Conservation (phyloP, 2,888 invertebrate genomes). For the Ommatoiulus sabulosus region DNA sequence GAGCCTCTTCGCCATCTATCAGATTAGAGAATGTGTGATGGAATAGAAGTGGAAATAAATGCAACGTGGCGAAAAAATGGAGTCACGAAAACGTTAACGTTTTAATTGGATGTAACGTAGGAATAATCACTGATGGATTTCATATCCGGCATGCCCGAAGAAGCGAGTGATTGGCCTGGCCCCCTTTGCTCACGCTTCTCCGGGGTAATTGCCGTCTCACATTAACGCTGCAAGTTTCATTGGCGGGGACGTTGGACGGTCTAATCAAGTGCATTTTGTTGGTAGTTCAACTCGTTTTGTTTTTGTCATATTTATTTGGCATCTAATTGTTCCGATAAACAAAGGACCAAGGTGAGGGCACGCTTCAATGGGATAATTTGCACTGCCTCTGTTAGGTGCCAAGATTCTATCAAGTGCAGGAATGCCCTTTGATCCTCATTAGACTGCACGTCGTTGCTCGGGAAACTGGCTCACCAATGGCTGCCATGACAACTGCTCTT, state of each 20-base stretch:
- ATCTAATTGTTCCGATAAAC: conserved; percentile 36
- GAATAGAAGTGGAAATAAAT: conserved; percentile 10
- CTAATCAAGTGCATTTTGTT: conserved; percentile 27
- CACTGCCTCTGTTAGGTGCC: conserved; percentile 35
- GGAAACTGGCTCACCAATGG: neutral
- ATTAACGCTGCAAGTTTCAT: neutral
- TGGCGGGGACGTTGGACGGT: neutral
- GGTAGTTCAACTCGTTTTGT: conserved; percentile 15
- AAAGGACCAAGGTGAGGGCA: conserved; percentile 40
- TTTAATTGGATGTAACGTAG: conserved; percentile 36
- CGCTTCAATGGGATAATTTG: conserved; percentile 31
- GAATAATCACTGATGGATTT: conserved; percentile 21
- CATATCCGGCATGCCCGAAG: conserved; percentile 31
- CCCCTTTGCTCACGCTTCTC: conserved; percentile 30
- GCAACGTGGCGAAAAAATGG: conserved; percentile 21
- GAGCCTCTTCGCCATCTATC: neutral
- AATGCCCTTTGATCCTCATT: conserved; percentile 40
- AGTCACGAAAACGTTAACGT: conserved; percentile 31
- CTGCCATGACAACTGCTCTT: conserved; percentile 24
- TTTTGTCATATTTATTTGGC: conserved; percentile 40
- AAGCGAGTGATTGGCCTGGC: conserved; percentile 24
- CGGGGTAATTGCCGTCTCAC: neutral
- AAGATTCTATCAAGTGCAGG: conserved; percentile 40
- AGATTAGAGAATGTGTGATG: conserved; percentile 31
- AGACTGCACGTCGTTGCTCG: conserved; percentile 9